Evolutionary conservation across 2,797 vertebrate species (phyloP).

Genomic region (Anas acuta): DNA sequence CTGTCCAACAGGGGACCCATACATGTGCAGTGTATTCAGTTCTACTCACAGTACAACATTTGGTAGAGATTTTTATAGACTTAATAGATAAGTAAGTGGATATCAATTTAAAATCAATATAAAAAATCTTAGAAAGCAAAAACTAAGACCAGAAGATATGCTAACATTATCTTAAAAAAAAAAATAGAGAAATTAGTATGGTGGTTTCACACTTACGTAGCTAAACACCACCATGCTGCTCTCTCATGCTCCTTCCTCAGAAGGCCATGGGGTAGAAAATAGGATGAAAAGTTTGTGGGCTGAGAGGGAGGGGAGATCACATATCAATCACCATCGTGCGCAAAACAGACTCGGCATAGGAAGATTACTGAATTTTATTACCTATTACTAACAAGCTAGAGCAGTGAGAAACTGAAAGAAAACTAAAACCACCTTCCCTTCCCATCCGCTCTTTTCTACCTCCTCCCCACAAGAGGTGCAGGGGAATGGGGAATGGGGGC

Average conservation of each 20-base stretch:
- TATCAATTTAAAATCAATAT: not conserved
- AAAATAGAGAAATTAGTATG: not conserved
- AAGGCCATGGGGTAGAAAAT: not conserved
- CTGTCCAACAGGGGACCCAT: not conserved
- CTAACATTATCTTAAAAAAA: not conserved
- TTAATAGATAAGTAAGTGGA: not conserved
- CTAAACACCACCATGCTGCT: not conserved
- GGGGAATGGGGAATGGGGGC: not conserved
- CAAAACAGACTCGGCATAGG: not conserved
- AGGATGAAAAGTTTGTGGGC: not conserved
- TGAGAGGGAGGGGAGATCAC: not conserved
- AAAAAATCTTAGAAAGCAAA: not conserved
- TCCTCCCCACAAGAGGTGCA: not conserved
- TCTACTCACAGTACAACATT: not conserved
- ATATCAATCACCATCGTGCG: not conserved
- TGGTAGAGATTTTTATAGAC: not conserved
- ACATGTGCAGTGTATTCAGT: not conserved
- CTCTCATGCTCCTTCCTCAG: not conserved
- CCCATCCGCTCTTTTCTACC: not conserved
- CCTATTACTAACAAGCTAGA: not conserved
- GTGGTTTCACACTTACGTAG: not conserved
- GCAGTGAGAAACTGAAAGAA: not conserved
- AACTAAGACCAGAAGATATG: not conserved
- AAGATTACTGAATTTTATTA: not conserved
- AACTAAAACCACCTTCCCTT: too few species aligned